Evolutionary conservation across 2,888 invertebrate species (phyloP).

Genomic region (Glyphotaelius pellucidus): DNA sequence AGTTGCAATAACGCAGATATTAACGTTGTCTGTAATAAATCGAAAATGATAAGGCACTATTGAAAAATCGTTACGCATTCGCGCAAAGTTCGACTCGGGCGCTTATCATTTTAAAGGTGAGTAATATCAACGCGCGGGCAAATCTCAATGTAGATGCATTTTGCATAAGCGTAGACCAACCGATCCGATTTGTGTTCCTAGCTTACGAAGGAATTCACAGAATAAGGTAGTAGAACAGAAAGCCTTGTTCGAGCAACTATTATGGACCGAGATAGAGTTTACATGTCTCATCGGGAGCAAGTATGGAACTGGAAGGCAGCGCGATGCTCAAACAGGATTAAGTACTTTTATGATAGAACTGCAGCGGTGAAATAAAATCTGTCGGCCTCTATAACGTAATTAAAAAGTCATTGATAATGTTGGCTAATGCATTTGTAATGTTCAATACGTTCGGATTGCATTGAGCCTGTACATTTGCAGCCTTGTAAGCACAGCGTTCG

Average conservation of each 20-base stretch:
- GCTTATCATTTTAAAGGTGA: neutral
- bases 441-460: neutral
- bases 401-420: constrained; percentile 27
- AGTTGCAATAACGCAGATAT: neutral
- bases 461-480: neutral
- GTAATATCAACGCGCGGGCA: constrained; percentile 43
- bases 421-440: constrained; percentile 30
- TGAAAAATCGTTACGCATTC: constrained; percentile 34
- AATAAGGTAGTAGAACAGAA: constrained; percentile 43
- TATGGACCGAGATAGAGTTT: constrained; percentile 45
- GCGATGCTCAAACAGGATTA: constrained; percentile 26
- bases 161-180: neutral
- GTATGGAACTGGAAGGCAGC: constrained; percentile 5
- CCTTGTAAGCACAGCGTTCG: neutral
- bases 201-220: constrained; percentile 47
- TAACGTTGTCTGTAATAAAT: constrained; percentile 14
- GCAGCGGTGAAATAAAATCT: neutral
- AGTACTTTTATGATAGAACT: neutral
- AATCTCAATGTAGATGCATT: constrained; percentile 22
- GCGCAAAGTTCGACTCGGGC: neutral
- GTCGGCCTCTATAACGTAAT: neutral
- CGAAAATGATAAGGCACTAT: constrained; percentile 28
- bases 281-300: constrained; percentile 44
- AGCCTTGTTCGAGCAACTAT: constrained; percentile 46
- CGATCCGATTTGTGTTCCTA: constrained; percentile 42